Conservation (phyloP, 2,113 vertebrate genomes). For the Talpa occidentalis region DNA sequence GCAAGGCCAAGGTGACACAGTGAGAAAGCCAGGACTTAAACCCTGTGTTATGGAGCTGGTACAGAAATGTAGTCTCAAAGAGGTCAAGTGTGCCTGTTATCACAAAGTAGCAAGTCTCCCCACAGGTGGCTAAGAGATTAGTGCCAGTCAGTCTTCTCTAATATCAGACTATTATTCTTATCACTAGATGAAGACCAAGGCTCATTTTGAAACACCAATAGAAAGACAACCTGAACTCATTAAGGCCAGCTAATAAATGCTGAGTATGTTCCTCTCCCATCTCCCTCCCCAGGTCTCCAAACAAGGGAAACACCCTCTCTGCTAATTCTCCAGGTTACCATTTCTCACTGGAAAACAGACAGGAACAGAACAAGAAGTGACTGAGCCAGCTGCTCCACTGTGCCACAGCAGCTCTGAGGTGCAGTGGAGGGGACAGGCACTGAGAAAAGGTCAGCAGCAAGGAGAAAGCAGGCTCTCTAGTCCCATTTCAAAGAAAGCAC, state of each 20-base stretch:
- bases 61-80: background rate
- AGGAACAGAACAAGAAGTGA: background rate
- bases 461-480: background rate
- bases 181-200: conserved; percentile 39
- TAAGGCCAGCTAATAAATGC: background rate
- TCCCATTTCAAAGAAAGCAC: conserved; percentile 11
- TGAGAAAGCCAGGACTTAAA: background rate
- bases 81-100: background rate
- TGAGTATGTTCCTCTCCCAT: background rate
- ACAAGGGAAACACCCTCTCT: background rate
- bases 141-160: background rate
- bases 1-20: background rate
- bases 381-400: background rate
- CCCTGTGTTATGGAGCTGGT: background rate
- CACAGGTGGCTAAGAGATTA: background rate
- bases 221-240: background rate
- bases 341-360: conserved; percentile 49
- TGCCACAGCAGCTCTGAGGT: background rate
- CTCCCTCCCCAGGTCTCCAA: background rate
- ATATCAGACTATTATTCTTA: background rate
- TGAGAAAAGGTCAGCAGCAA: conserved; percentile 17
- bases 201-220: conserved; percentile 61
- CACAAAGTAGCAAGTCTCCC: background rate
- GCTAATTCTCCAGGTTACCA: background rate
- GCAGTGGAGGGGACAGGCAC: background rate